Conservation (phyloP, 2,113 vertebrate species). For the Gopherus flavomarginatus region DNA sequence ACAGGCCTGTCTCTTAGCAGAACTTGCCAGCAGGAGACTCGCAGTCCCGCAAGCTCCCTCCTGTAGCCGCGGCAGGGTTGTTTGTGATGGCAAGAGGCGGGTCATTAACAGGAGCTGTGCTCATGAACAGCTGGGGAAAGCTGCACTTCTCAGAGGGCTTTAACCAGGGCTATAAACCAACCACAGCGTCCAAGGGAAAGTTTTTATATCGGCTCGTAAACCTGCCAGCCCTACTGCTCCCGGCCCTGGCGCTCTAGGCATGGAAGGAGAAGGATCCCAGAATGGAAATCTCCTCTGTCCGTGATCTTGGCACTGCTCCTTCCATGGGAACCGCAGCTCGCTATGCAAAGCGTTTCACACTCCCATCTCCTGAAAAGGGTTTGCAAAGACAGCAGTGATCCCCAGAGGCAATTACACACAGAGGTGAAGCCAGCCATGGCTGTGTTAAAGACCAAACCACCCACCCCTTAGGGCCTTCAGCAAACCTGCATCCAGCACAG, state of each 20-base stretch:
- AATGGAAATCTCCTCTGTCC: neutral
- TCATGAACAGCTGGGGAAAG: neutral
- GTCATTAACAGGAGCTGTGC: neutral
- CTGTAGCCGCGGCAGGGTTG: neutral
- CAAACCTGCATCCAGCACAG: neutral
- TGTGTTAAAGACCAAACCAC: neutral
- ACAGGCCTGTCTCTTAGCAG: neutral
- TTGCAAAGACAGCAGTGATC: neutral
- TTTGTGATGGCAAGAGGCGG: neutral
- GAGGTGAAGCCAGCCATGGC: neutral
- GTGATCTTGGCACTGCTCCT: neutral
- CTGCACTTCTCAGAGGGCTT: neutral
- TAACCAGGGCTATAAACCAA: neutral
- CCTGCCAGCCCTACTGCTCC: neutral
- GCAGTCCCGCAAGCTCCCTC: neutral
- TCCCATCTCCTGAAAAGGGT: neutral
- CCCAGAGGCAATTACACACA: neutral
- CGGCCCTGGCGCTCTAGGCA: neutral
- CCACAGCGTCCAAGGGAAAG: neutral
- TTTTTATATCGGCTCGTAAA: neutral
- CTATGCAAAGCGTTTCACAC: neutral
- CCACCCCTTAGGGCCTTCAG: neutral
- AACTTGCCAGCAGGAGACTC: neutral
- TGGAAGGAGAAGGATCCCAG: neutral
- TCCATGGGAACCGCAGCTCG: neutral